Conservation (phyloP, 2,797 vertebrate species). For the Trachops cirrhosus region DNA sequence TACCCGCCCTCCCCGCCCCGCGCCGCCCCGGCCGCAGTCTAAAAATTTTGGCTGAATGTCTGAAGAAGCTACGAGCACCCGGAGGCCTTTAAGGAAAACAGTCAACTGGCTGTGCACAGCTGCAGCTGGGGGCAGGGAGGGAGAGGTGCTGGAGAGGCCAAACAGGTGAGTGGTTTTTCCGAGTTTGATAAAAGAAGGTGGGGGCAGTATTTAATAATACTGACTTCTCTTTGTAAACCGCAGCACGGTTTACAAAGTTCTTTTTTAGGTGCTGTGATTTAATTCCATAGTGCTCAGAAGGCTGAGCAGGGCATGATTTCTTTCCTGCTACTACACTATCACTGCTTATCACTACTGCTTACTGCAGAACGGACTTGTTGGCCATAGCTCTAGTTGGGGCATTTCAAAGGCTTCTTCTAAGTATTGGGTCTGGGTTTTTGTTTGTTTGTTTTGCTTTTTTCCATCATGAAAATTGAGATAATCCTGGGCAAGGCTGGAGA, state of each 20-base stretch:
- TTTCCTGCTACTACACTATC: slow-evolving; percentile 38
- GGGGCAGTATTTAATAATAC: neutral
- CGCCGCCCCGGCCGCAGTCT: slow-evolving; percentile 8
- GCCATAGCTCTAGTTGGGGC: slow-evolving; percentile 41
- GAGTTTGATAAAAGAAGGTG: slow-evolving; percentile 41
- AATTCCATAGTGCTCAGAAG: neutral
- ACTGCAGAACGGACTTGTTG: slow-evolving; percentile 58
- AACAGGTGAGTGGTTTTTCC: slow-evolving; percentile 82
- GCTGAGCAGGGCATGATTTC: neutral
- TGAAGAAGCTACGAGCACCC: slow-evolving; percentile 54
- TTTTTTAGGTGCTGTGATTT: slow-evolving; percentile 46
- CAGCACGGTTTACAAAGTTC: neutral
- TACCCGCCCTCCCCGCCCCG: neutral
- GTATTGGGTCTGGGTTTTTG: neutral
- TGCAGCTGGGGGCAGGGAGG: slow-evolving; percentile 2
- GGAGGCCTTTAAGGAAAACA: slow-evolving; percentile 69
- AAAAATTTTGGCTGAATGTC: slow-evolving; percentile 50
- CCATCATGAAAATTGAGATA: slow-evolving; percentile 14
- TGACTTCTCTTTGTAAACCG: neutral
- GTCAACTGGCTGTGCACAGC: slow-evolving; percentile 41
- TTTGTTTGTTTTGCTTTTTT: neutral
- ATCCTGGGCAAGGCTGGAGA: neutral
- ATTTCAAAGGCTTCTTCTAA: slow-evolving; percentile 52
- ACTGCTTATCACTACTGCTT: slow-evolving; percentile 54
- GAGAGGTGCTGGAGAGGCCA: slow-evolving; percentile 67